These are phyloP conservation scores for Drosophila hamatofila DNA, from an alignment of 2,888 invertebrate genomes.

Conservation along the genomic window DNA sequence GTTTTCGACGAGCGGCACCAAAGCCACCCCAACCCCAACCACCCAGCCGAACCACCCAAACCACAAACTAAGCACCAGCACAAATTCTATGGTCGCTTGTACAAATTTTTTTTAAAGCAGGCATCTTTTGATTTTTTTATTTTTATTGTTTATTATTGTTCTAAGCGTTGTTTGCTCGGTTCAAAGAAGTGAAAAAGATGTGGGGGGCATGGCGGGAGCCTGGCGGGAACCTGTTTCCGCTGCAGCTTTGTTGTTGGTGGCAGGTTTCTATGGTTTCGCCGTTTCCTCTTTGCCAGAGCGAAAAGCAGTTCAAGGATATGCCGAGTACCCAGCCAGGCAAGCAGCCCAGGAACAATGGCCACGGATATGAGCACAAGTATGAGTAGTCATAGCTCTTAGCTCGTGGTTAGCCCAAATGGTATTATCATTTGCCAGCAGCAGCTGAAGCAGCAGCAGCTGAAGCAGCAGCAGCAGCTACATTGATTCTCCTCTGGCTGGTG, in stretches of 20 bases:
- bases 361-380: constrained; percentile 43
- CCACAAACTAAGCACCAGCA: constrained; percentile 28
- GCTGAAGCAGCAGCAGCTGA: constrained; percentile 40
- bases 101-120: constrained; percentile 36
- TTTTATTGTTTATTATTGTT: constrained; percentile 81
- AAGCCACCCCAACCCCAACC: background rate
- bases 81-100: constrained; percentile 29
- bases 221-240: constrained; percentile 46
- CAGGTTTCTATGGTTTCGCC: constrained; percentile 71
- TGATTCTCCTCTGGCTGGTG: constrained; percentile 13
- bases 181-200: constrained; percentile 7
- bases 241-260: constrained; percentile 47
- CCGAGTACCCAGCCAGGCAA: constrained; percentile 26
- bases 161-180: constrained; percentile 70
- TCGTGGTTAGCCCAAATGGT: constrained; percentile 51
- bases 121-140: constrained; percentile 65
- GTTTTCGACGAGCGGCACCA: constrained; percentile 36
- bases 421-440: constrained; percentile 65
- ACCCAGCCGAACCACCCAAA: constrained; percentile 12
- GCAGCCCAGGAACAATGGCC: constrained; percentile 48
- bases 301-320: constrained; percentile 76
- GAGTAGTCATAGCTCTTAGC: constrained; percentile 8
- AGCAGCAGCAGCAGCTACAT: constrained; percentile 32
- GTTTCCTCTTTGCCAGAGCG: constrained; percentile 48
- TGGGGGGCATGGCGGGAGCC: background rate